Base-by-base conservation (phyloP, 1,140 invertebrate species). In the Apis florea region DNA sequence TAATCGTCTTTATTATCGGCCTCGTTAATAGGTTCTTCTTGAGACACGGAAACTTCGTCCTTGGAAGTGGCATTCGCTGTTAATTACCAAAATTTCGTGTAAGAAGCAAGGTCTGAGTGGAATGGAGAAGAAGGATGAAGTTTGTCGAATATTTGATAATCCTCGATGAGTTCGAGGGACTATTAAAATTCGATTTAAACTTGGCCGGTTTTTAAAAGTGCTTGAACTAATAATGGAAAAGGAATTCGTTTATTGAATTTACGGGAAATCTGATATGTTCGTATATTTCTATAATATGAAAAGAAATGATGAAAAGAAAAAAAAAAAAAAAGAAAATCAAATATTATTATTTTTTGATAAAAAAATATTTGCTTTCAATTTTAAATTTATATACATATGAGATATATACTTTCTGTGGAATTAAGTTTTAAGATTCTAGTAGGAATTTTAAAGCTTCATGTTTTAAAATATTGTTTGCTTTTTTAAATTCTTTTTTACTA, bases 21-120 rank as follows among this genome's bases (percentile, higher is more conserved):
- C 63, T 77, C 63, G 26, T 76, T 76, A 66, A 63, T 49, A 24
- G 63, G 63, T 53, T 49, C 24, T 40, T 76, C 66, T 31, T 6
- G 31, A 40, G 31, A 40, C 31, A 61, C 13, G 8, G 31, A 40
- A 49, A n/a, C 19, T 54, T 66, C 24, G 17, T 10, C 40, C 31
- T 40, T 31, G 13, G 1, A 40, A 54, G 6, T 66, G 49, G 12
- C 12, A 21, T 56, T 67, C n/a, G 1, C n/a, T 56, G 31, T 53
- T 67, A 77, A 77, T 77, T 66, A 64, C 49, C 10, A 19, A 76
- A 76, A 51, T 64, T 66, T 56, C 17, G 5, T 49, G 11, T 51
- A 54, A 51, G 13, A 40, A 15, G 1, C 11, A 15, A 13, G 56
- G 26, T 26, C 1, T 4, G 24, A 59, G 13, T 47, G 13, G 26